Evolutionary conservation across 2,797 vertebrate genomes (phyloP).

Genomic region (Enteromius radiatus): DNA sequence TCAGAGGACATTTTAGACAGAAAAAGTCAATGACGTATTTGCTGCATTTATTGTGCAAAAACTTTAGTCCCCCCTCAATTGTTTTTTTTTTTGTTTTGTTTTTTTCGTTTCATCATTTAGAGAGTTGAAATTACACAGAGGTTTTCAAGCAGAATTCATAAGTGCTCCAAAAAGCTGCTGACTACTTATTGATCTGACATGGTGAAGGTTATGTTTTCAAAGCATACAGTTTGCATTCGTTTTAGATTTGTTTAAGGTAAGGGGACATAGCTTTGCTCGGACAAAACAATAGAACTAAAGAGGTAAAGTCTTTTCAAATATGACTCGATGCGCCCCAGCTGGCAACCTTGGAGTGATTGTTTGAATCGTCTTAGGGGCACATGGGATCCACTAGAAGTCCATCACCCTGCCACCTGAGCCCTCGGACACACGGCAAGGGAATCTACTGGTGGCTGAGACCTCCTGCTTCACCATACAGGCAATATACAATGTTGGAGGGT

Average conservation of each 20-base stretch:
- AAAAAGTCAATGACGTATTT: constrained; percentile 79
- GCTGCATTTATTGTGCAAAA: constrained; percentile 79
- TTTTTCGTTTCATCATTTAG: constrained; percentile 62
- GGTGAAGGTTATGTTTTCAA: constrained; percentile 69
- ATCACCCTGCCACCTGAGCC: constrained; percentile 65
- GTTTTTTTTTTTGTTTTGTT: constrained; percentile 59
- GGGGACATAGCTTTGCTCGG: constrained; percentile 69
- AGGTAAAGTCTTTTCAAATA: constrained; percentile 65
- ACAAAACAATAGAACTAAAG: constrained; percentile 68
- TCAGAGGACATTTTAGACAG: constrained; percentile 82
- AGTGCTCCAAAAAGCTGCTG: constrained; percentile 72
- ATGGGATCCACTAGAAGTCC: constrained; percentile 61
- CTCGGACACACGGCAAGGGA: constrained; percentile 64
- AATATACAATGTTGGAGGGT: constrained; percentile 51
- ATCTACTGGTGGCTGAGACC: constrained; percentile 61
- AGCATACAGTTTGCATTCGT: constrained; percentile 74
- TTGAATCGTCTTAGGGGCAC: constrained; percentile 60
- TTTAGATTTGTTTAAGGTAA: constrained; percentile 74
- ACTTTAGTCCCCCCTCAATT: constrained; percentile 67
- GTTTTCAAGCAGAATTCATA: constrained; percentile 68
- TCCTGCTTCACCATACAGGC: constrained; percentile 55
- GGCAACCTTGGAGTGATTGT: constrained; percentile 68
- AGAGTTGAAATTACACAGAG: constrained; percentile 70
- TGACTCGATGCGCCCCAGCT: constrained; percentile 62
- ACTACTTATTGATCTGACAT: constrained; percentile 69